A percentile compares a stretch with the other conserved stretches of the same genome.
These are phyloP conservation scores for Mactromeris polynyma DNA, from an alignment of 2,888 invertebrate species.

Conservation along the genomic window DNA sequence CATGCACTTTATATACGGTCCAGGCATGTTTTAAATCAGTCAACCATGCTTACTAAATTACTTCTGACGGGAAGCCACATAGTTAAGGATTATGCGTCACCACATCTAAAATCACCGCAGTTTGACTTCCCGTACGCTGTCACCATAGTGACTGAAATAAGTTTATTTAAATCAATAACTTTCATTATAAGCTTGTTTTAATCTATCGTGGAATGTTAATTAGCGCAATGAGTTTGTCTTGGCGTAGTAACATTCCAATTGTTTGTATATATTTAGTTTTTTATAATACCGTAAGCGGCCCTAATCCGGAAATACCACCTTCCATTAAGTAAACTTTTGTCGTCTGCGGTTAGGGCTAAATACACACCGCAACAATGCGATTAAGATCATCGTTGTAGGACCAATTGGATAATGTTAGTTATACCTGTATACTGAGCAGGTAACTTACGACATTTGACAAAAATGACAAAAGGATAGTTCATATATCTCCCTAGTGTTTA, in stretches of 20 bases:
- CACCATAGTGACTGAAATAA: background rate
- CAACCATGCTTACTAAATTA: no score
- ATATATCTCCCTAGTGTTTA: background rate
- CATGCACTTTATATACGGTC: no score
- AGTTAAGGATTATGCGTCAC: background rate
- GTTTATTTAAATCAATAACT: background rate
- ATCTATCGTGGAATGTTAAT: background rate
- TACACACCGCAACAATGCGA: constrained; percentile 33
- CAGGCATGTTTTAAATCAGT: no score
- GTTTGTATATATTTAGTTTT: background rate
- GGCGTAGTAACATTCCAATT: background rate
- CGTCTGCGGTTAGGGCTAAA: constrained; percentile 12
- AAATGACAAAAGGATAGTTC: constrained; percentile 19
- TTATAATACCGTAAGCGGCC: constrained; percentile 2
- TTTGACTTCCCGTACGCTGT: background rate
- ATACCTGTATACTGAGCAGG: background rate
- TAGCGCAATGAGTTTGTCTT: background rate
- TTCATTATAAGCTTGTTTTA: background rate
- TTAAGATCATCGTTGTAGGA: constrained; percentile 27
- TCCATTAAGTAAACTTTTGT: constrained; percentile 16
- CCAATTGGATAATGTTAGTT: constrained; percentile 22
- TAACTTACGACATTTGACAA: constrained; percentile 27
- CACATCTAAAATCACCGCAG: background rate
- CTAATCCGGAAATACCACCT: constrained; percentile 38
- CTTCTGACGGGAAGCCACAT: background rate